Percentiles rank a stretch among this genome's conserved stretches.
Evolutionary conservation across 2,113 vertebrate genomes (phyloP).

Genomic region (Nyctibius bracteatus): DNA sequence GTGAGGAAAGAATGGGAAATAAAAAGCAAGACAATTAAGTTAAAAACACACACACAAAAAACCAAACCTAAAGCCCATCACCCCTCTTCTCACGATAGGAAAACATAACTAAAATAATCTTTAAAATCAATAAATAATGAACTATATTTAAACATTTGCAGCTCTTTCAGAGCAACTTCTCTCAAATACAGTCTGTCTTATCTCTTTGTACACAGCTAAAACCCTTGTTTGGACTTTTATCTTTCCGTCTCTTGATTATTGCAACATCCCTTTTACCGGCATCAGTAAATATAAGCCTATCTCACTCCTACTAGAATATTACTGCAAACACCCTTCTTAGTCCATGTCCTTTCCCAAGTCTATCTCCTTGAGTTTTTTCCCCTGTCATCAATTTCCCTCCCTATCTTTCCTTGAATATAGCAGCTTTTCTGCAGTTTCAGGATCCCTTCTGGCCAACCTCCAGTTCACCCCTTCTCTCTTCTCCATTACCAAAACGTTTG

Average conservation of each 20-base stretch:
- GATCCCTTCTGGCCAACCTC: not conserved
- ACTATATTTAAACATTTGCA: not conserved
- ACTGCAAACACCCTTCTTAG: not conserved
- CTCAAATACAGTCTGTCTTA: not conserved
- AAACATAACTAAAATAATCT: not conserved
- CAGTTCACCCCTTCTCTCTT: not conserved
- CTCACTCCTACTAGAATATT: not conserved
- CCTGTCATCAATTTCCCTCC: not conserved
- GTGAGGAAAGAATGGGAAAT: not conserved
- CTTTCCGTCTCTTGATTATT: not conserved
- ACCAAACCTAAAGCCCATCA: not conserved
- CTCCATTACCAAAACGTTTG: not conserved
- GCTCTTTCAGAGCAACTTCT: not conserved
- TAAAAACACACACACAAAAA: not conserved
- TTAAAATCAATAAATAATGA: not conserved
- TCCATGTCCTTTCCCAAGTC: not conserved
- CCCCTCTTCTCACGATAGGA: rapidly evolving
- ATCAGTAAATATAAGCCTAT: not conserved
- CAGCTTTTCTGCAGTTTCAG: not conserved
- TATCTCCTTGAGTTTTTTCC: not conserved
- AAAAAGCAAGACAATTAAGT: not conserved
- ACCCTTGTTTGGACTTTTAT: not conserved
- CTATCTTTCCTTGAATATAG: not conserved
- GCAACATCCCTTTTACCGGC: not conserved
- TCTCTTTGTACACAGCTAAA: not conserved